These are phyloP conservation scores for Brenthis daphne DNA, from an alignment of 2,888 invertebrate species.

Conservation along the genomic window DNA sequence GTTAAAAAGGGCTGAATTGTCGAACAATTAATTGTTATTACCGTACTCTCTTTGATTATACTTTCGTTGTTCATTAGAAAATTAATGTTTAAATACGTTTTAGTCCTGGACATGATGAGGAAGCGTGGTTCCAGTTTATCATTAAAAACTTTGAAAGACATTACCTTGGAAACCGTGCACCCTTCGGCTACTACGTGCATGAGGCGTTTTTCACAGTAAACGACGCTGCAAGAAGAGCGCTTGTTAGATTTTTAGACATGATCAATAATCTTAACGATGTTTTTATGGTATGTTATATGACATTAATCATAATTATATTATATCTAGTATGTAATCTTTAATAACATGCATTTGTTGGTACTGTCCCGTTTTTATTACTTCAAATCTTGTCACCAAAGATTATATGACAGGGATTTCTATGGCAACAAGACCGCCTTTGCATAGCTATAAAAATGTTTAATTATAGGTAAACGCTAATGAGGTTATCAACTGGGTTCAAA, in stretches of 20 bases:
- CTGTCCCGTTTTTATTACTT: too few species aligned
- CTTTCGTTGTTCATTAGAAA: too few species aligned
- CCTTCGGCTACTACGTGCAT: constrained; percentile 86
- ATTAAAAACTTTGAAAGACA: constrained; percentile 84
- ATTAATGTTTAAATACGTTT: neutral
- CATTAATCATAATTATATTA: too few species aligned
- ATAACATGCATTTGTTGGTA: too few species aligned
- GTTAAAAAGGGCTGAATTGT: too few species aligned
- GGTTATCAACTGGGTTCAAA: constrained; percentile 81
- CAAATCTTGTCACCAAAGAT: too few species aligned
- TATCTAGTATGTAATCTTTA: too few species aligned
- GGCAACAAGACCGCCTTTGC: too few species aligned
- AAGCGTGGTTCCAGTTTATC: constrained; percentile 81
- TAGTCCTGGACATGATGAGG: constrained; percentile 62
- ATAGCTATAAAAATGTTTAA: neutral
- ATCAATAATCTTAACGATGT: constrained; percentile 79
- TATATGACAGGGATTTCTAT: too few species aligned
- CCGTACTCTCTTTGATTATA: too few species aligned
- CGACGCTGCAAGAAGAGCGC: constrained; percentile 73
- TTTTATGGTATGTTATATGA: constrained; percentile 71
- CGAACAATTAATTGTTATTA: too few species aligned
- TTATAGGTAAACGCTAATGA: constrained; percentile 52
- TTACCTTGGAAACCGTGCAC: constrained; percentile 84
- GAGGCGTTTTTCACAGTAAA: constrained; percentile 81
- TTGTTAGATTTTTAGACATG: constrained; percentile 80